phyloP scores from a whole-genome alignment of 2,888 invertebrate genomes.

The Coelogynopora nodosa region DNA sequence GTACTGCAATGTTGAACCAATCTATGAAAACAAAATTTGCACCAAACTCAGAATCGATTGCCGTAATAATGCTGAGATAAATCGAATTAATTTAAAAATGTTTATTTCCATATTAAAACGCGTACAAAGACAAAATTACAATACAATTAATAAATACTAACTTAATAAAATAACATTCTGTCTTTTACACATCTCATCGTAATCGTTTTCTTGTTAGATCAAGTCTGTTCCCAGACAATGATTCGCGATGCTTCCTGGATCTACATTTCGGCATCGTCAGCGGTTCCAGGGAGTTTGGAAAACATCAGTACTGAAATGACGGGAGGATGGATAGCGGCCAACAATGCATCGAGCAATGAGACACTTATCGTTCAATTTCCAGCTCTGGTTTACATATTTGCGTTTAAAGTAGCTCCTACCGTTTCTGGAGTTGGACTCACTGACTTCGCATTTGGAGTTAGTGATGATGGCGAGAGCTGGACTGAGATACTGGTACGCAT shows the following conservation, averaged over 20 bases:
- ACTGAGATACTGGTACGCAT: neutral
- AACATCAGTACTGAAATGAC: neutral
- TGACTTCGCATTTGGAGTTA: neutral
- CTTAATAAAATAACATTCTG: too few relatives aligned
- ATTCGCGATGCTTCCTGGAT: neutral
- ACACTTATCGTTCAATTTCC: neutral
- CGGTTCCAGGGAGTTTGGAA: neutral
- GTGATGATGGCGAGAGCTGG: neutral
- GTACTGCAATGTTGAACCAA: too few relatives aligned
- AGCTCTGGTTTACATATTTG: neutral
- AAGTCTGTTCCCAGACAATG: neutral
- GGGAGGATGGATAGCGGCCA: neutral
- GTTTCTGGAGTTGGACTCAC: neutral
- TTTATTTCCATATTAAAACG: too few relatives aligned
- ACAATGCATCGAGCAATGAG: neutral
- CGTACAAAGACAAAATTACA: too few relatives aligned
- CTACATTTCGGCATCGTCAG: neutral
- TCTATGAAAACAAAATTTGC: too few relatives aligned
- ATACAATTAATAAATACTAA: too few relatives aligned
- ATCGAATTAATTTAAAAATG: too few relatives aligned
- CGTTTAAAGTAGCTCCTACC: neutral
- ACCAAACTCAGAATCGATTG: too few relatives aligned
- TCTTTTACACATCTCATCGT: too few relatives aligned
- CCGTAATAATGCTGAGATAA: too few relatives aligned
- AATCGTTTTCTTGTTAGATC: neutral